Conservation (phyloP, 2,113 vertebrate species). For the Neolamprologus ventralis region DNA sequence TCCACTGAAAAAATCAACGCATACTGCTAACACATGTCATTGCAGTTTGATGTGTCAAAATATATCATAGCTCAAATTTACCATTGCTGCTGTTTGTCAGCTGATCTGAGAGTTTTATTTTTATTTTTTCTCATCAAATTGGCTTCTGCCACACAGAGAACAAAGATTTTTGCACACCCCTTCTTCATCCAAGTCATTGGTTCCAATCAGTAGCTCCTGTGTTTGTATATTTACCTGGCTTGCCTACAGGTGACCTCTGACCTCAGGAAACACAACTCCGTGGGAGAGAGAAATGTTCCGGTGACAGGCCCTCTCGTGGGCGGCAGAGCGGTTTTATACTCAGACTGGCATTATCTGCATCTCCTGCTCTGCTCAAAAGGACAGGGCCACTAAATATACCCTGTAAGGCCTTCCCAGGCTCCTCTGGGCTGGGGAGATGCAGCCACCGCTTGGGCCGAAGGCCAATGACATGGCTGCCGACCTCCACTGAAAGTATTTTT, state of each 20-base stretch:
- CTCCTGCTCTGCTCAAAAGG: constrained; percentile 71
- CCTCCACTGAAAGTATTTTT: constrained; percentile 80
- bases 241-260: constrained; percentile 27
- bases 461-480: constrained; percentile 75
- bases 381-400: constrained; percentile 76
- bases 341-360: constrained; percentile 73
- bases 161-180: background rate
- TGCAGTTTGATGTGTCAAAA: background rate
- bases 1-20: background rate
- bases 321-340: constrained; percentile 68
- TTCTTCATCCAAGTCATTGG: background rate
- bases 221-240: constrained; percentile 15
- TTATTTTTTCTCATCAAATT: background rate
- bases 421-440: constrained; percentile 61
- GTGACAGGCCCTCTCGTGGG: constrained; percentile 57
- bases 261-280: constrained; percentile 42
- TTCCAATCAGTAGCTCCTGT: background rate
- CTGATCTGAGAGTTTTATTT: background rate
- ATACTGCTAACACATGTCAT: background rate
- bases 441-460: constrained; percentile 66
- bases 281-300: constrained; percentile 56
- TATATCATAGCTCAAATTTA: background rate
- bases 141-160: background rate
- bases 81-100: background rate
- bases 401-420: constrained; percentile 71